These are phyloP conservation scores for Heliconius charithonia DNA, from an alignment of 2,888 invertebrate genomes.

Conservation along the genomic window DNA sequence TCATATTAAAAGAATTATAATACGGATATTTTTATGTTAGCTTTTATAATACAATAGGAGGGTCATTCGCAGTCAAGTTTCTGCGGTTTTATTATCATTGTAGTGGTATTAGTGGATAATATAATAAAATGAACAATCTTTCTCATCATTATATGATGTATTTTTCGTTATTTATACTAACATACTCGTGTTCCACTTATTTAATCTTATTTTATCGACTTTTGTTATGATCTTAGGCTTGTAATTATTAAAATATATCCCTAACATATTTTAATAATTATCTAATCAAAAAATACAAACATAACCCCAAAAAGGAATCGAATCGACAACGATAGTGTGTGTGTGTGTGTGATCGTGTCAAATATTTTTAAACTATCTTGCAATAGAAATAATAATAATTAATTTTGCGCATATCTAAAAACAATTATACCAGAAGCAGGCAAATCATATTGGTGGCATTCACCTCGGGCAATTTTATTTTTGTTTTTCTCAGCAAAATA, in stretches of 20 bases:
- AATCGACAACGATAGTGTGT: neutral
- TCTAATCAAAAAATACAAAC: too few species aligned
- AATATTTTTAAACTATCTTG: neutral
- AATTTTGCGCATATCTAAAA: neutral
- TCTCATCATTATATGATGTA: neutral
- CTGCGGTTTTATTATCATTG: conserved; percentile 16
- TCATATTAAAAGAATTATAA: conserved; percentile 41
- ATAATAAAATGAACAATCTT: neutral
- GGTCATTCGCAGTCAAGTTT: conserved; percentile 15
- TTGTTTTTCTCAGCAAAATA: conserved; percentile 52
- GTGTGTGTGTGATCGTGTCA: neutral
- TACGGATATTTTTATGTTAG: conserved; percentile 36
- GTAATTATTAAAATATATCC: too few species aligned
- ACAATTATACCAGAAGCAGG: conserved; percentile 7
- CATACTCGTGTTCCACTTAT: neutral
- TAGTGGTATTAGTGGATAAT: conserved; percentile 10
- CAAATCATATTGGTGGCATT: conserved; percentile 36
- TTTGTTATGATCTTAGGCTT: neutral
- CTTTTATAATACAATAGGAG: conserved; percentile 21
- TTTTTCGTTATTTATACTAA: neutral
- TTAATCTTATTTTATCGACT: neutral
- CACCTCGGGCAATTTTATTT: conserved; percentile 49
- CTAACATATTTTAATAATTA: too few species aligned
- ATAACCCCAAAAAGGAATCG: neutral
- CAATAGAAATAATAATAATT: neutral